phyloP scores from a whole-genome alignment of 1,140 invertebrate genomes.

The Ceratosolen fusciceps region DNA sequence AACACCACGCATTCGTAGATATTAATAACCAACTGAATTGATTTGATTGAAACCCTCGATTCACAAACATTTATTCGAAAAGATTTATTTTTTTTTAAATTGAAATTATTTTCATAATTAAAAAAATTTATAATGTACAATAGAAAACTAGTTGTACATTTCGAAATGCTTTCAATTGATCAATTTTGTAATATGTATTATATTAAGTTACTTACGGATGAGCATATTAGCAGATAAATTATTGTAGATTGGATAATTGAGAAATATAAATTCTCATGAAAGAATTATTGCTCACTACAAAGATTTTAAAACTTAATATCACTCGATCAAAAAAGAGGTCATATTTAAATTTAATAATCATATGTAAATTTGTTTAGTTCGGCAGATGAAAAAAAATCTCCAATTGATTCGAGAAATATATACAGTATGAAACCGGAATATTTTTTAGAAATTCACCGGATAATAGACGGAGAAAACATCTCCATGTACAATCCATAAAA shows the following conservation, averaged over 20 bases:
- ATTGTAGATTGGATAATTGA: no score
- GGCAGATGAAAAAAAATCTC: background rate
- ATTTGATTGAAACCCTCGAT: background rate
- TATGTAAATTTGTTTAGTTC: background rate
- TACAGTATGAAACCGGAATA: background rate
- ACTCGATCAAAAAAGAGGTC: no score
- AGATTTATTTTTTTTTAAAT: background rate
- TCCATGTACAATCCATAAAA: constrained; percentile 4
- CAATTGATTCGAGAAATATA: background rate
- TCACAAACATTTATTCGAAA: background rate
- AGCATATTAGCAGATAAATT: no score
- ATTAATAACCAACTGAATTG: background rate
- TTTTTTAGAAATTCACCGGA: background rate
- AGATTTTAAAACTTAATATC: no score
- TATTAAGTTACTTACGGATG: no score
- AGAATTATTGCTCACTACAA: no score
- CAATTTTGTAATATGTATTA: no score
- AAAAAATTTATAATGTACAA: no score
- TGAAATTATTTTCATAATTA: background rate
- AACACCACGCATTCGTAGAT: background rate
- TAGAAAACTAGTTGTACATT: no score
- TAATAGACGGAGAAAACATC: background rate
- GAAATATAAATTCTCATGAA: no score
- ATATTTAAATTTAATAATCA: no score
- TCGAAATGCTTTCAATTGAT: no score